Evolutionary conservation across 1,140 invertebrate genomes (phyloP), one percentile per base, ranked within the genome.

Genomic region (Drosophila pectinifera): DNA sequence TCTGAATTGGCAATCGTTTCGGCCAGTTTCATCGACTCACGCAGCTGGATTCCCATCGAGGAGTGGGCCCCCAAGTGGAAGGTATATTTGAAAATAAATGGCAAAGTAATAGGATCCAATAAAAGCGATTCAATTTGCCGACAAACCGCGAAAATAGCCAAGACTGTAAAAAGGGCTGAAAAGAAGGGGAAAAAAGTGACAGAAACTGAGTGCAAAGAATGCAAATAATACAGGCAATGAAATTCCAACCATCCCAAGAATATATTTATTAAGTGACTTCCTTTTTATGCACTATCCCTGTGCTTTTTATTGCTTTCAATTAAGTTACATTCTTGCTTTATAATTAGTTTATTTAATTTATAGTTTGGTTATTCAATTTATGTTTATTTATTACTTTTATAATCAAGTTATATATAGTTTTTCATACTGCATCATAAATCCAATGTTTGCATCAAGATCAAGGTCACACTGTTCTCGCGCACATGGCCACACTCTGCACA

Each of bases 51-150:
- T 14, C 38, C 26, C 38, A 34, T 24, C 38, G 61, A 31, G 8
- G 28, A 53, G 49, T 53, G 49, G 31, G 18, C 49, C 31, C 1
- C 63, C 59, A 64, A 67, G 63, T 64, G 63, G 58, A 65, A 65
- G 64, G 64, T 34, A 51, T 51, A 62, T 67, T 67, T 46, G 64
- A 49, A 68, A 68, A 65, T 65, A 68, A 68, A 68, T 68, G 61
- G 61, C 61, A 43, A 68, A 68, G 64, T 68, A 68, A 51, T 68
- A 43, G 61, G 34, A 68, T 68, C 38, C 64, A 68, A 68, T 68
- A 65, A 68, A 22, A 22, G 36, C 45, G 61, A 68, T 68, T 68
- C 61, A 51, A 68, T 68, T 62, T 31, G 20, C 61, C 24, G 38
- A 8, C 36, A 31, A 41, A 28, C 59, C 59, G 36, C 26, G 53